These are phyloP conservation scores for Salvelinus sp. DNA, from an alignment of 2,113 vertebrate species.

Conservation along the genomic window DNA sequence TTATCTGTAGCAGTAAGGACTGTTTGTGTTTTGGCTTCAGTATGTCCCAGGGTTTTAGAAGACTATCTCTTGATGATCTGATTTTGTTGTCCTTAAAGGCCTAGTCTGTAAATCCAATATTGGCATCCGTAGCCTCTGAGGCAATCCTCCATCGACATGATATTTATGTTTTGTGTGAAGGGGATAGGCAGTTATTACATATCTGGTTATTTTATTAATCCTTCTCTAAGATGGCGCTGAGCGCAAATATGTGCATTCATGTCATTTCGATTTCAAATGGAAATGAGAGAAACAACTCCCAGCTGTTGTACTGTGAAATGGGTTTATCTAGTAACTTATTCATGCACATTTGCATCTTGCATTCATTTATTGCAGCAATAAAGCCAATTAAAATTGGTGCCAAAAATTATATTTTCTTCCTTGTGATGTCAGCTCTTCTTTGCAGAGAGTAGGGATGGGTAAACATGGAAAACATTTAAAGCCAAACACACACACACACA, in stretches of 20 bases:
- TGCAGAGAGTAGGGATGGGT: background rate
- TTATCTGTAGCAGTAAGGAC: background rate
- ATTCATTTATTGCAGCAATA: slow-evolving; percentile 63
- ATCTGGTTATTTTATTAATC: slow-evolving; percentile 63
- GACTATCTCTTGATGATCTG: no score
- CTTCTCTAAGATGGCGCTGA: slow-evolving; percentile 61
- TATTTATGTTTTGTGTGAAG: slow-evolving; percentile 17
- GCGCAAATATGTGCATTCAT: slow-evolving; percentile 70
- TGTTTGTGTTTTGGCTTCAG: no score
- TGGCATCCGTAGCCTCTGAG: background rate
- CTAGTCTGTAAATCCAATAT: no score
- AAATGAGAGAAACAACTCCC: slow-evolving; percentile 79
- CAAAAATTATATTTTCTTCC: slow-evolving; percentile 25
- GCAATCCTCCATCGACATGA: background rate
- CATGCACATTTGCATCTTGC: slow-evolving; percentile 60
- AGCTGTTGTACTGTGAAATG: slow-evolving; percentile 77
- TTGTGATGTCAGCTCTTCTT: slow-evolving; percentile 12
- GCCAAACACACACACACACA: slow-evolving; percentile 12
- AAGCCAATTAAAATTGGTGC: slow-evolving; percentile 59
- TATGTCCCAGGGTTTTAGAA: no score
- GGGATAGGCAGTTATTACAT: slow-evolving; percentile 40
- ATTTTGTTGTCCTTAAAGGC: no score
- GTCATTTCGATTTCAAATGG: slow-evolving; percentile 76
- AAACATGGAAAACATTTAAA: background rate
- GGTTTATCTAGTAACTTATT: slow-evolving; percentile 73